Evolutionary conservation across 2,888 invertebrate species (phyloP), one percentile per base, ranked within the genome.

Genomic region (Nomada ruficornis): DNA sequence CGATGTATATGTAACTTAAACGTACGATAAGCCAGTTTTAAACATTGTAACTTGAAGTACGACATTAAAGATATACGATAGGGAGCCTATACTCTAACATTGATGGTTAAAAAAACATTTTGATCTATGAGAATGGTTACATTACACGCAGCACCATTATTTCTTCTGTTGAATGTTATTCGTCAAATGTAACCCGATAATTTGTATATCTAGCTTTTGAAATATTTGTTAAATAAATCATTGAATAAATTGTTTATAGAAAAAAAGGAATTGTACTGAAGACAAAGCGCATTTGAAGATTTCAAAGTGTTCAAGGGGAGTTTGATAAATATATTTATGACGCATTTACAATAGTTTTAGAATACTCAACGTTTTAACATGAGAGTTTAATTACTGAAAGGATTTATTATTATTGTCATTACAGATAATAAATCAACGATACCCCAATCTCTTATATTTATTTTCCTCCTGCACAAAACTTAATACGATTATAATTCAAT

Each of bases 1-100:
- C 64, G 18, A 50, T 36, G 54, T 80, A 23, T 68, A 71, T 57
- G 52, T 70, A 26, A 67, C 50, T 57, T 68, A 52, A 26, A n/a
- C 44, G 55, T 10, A 54, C n/a, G 64, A 69, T 29, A 59, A 55
- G 36, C 11, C 9, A 36, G 18, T 44, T 74, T 18, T n/a, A 75
- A 71, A 75, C 71, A 82, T 20, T 20, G 50, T 11, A 26, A 20
- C 20, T 57, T 13, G 26, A 15, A 10, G 11, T 29, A 59, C 15
- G 15, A 55, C 10, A n/a, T 18, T 55, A 36, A 4, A 55, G 36
- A n/a, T 23, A 57, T 2, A 1, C 11, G n/a, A 18, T 20, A 10
- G 11, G n/a, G 23, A 64, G 52, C 13, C 15, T 36, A 52, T 52
- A 65, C 15, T 7, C 18, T 59, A 50, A 36, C 42, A 18, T 47